Percentiles rank a stretch among this genome's conserved stretches.
phyloP scores from a whole-genome alignment of 2,113 vertebrate species.

The Megaceryle maxima region DNA sequence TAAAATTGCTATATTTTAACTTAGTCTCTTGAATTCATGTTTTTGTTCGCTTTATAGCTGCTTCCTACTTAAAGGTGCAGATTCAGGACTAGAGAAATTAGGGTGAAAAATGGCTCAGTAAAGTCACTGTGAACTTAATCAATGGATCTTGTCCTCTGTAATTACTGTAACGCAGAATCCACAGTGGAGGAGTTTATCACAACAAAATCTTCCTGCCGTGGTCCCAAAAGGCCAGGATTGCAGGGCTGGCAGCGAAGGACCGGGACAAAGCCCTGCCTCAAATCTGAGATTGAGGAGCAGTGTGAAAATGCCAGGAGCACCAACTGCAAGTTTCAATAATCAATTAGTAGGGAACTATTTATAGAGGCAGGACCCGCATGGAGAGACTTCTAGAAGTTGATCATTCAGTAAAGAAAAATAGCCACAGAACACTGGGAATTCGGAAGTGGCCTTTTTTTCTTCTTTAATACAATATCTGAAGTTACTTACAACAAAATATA shows the following conservation, averaged over 20 bases:
- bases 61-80: not conserved
- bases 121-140: not conserved
- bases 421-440: not conserved
- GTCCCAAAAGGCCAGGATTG: accelerated
- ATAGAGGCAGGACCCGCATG: not conserved
- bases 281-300: accelerated
- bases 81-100: not conserved
- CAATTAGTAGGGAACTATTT: not conserved
- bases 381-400: not conserved
- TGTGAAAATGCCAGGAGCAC: not conserved
- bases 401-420: not conserved
- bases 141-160: not conserved
- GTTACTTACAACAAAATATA: not conserved
- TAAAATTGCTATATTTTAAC: not conserved
- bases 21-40: not conserved
- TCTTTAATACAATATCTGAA: not conserved
- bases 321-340: accelerated
- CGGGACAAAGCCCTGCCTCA: not conserved
- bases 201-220: not conserved
- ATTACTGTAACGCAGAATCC: accelerated
- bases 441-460: not conserved
- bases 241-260: not conserved
- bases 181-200: not conserved
- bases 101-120: not conserved
- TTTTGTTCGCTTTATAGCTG: not conserved